Base-by-base conservation (phyloP, 2,888 invertebrate genomes). In the Lobophora halterata region DNA sequence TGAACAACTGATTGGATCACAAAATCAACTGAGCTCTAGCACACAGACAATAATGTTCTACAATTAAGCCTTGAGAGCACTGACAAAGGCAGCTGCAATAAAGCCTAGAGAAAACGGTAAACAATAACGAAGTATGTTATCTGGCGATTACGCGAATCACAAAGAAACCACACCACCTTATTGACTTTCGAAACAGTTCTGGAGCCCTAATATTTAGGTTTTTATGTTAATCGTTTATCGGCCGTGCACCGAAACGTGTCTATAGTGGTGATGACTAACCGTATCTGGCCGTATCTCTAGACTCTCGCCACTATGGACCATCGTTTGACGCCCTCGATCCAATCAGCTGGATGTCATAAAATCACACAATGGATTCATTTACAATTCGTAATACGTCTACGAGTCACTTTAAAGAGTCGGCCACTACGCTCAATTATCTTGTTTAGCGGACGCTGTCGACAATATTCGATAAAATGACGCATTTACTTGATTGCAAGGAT, bases 381-480 rank as follows among this genome's bases (percentile, higher is more conserved):
- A 44, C 44, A 35, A 36, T 20, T 49, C 49, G 23, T 44, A 58
- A 47, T 47, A 54, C 49, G 51, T 46, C 42, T 41, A 29, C 33
- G 27, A 41, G 24, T 39, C 14, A 16, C 43, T 45, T n/a, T 49
- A 47, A 40, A 37, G 27, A 52, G 44, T 49, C 49, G 37, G 48
- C 58, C 49, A 52, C 34, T 52, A 58, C 33, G 51, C 41, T 36
- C 57, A 64, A 66, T 62, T 62, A 58, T 61, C 57, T 65, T 51
- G 58, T 68, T 71, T 63, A 50, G 56, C 64, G 61, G 63, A 64
- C 56, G 63, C 66, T 67, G 59, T 61, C 56, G 53, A 74, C 70
- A 74, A 65, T 81, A 80, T 81, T 79, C 68, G 69, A 78, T 81
- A 83, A 83, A 85, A 87, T 88, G 85, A 88, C 88, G 88, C 88